phyloP scores from a whole-genome alignment of 1,140 invertebrate genomes.

The Megalonaias nervosa region DNA sequence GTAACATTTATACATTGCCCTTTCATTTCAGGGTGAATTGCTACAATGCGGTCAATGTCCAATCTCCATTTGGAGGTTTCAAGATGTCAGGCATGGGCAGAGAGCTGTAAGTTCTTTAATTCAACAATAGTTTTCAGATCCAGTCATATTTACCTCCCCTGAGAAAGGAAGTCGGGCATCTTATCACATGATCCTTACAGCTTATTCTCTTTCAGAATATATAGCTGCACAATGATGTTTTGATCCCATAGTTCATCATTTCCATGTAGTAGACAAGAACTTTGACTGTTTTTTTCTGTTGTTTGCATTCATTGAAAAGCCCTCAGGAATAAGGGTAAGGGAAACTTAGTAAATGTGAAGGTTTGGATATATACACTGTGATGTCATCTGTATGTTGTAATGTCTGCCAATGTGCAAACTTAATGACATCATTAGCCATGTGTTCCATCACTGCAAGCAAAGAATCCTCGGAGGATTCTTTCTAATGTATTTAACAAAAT shows the following conservation, averaged over 20 bases:
- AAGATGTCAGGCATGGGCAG: slow-evolving; percentile 60
- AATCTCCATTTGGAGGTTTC: slow-evolving; percentile 60
- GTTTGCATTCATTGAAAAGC: too few species aligned
- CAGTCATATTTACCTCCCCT: background rate
- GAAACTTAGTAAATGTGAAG: too few species aligned
- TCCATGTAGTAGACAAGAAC: slow-evolving; percentile 76
- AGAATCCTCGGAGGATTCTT: too few species aligned
- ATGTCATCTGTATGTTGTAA: too few species aligned
- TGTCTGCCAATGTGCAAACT: too few species aligned
- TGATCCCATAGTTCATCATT: background rate
- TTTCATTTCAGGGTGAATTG: slow-evolving; percentile 53
- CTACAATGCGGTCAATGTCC: slow-evolving; percentile 42
- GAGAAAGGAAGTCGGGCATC: background rate
- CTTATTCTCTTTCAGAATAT: background rate
- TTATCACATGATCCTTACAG: background rate
- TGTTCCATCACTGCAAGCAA: too few species aligned
- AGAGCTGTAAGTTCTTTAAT: slow-evolving; percentile 53
- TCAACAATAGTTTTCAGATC: background rate
- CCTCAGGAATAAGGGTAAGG: too few species aligned
- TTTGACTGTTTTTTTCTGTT: slow-evolving; percentile 69
- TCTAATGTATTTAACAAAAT: too few species aligned
- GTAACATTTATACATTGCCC: too few species aligned
- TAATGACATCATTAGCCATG: too few species aligned
- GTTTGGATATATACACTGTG: too few species aligned
- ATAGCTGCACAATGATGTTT: background rate